A percentile compares a stretch with the other conserved stretches of the same genome.
phyloP scores from a whole-genome alignment of 2,888 invertebrate genomes.

The Dicyrtomina minuta region DNA sequence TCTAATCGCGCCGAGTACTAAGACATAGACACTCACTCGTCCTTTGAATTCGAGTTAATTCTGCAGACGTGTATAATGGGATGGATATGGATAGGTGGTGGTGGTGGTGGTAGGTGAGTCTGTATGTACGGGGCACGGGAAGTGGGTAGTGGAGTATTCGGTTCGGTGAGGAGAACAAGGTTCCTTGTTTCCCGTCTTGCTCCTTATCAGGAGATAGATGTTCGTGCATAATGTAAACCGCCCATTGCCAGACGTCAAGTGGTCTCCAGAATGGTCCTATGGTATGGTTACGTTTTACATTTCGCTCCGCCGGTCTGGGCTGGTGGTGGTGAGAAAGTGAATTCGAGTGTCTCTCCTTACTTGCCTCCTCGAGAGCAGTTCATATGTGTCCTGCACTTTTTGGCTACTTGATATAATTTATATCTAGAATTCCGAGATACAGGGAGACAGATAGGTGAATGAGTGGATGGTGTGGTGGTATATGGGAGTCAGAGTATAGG shows the following conservation, averaged over 20 bases:
- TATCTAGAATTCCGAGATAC: too few relatives aligned
- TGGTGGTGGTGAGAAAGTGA: conserved; percentile 8
- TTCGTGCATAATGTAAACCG: conserved; percentile 36
- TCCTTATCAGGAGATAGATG: conserved; percentile 25
- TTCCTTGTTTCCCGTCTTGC: conserved; percentile 22
- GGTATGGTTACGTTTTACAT: neutral
- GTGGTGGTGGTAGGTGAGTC: neutral
- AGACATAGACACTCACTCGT: too few relatives aligned
- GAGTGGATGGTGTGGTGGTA: too few relatives aligned
- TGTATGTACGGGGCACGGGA: conserved; percentile 8
- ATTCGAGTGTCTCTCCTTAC: neutral
- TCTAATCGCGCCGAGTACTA: too few relatives aligned
- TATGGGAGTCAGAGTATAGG: too few relatives aligned
- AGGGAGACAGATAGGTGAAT: neutral
- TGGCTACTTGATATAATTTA: neutral
- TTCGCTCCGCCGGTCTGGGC: neutral
- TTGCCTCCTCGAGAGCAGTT: too few relatives aligned
- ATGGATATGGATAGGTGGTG: conserved; percentile 1
- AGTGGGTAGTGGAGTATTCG: conserved; percentile 14
- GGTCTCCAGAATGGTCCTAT: neutral
- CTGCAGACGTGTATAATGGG: neutral
- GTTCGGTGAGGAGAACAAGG: conserved; percentile 29
- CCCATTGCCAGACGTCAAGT: conserved; percentile 16
- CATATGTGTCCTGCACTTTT: conserved; percentile 3
- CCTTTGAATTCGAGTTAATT: too few relatives aligned